A percentile compares a stretch with the other conserved stretches of the same genome.
phyloP scores from a whole-genome alignment of 2,113 vertebrate species.

The Pogona vitticeps region DNA sequence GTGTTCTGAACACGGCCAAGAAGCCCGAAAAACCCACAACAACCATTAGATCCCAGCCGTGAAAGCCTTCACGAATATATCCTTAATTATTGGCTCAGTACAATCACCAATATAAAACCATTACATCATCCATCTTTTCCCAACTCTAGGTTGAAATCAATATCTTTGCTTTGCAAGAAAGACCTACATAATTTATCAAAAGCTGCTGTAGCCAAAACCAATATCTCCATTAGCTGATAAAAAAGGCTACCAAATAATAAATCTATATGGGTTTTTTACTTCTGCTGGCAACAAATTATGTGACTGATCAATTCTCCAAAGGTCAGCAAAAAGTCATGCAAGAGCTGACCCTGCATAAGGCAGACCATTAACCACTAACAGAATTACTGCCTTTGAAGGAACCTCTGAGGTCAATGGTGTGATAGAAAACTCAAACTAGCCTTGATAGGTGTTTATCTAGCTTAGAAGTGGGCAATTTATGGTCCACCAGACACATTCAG shows the following conservation, averaged over 20 bases:
- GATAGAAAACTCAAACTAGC: background rate
- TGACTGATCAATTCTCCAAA: slow-evolving; percentile 7
- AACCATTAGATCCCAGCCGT: no score
- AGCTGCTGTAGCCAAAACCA: background rate
- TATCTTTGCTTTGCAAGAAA: background rate
- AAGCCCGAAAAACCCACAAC: no score
- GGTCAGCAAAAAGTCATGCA: slow-evolving; percentile 10
- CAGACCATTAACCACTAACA: background rate
- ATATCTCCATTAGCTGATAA: background rate
- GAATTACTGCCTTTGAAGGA: background rate
- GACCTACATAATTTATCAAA: slow-evolving; percentile 14
- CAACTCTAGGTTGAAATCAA: background rate
- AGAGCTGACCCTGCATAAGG: background rate
- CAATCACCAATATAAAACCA: background rate
- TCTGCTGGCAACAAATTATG: slow-evolving; percentile 7
- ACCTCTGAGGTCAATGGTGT: background rate
- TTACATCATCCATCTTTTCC: background rate
- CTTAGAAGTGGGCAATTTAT: background rate
- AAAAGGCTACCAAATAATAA: slow-evolving; percentile 19
- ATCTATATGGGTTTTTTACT: slow-evolving; percentile 5
- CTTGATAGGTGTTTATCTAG: background rate
- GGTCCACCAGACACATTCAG: background rate
- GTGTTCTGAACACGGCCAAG: no score
- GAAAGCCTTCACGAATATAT: no score
- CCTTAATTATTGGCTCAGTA: background rate